These are phyloP conservation scores for Dolichopus griseipennis DNA, from an alignment of 2,888 invertebrate genomes.

Conservation along the genomic window DNA sequence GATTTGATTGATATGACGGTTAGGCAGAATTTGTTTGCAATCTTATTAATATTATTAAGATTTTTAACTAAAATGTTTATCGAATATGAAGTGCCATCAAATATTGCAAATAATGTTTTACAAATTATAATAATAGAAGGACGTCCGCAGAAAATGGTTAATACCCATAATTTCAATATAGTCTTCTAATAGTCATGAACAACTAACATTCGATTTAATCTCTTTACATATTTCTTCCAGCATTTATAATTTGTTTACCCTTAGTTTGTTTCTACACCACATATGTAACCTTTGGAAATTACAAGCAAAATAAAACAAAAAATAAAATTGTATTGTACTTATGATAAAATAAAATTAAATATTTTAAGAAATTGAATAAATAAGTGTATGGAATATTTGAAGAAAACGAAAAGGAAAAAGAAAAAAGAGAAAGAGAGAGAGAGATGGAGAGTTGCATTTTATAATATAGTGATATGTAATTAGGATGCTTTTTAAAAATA, in stretches of 20 bases:
- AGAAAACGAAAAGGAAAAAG: no score
- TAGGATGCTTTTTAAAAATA: background rate
- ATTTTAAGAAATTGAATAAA: background rate
- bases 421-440: background rate
- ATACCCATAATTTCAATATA: no score
- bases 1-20: no score
- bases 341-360: background rate
- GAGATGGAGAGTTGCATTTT: background rate
- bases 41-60: no score
- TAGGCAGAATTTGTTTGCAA: no score
- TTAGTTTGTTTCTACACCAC: background rate
- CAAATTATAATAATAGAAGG: no score
- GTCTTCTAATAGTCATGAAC: background rate
- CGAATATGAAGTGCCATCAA: no score
- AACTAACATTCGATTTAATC: background rate
- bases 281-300: background rate
- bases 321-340: background rate
- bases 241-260: slow-evolving; percentile 1
- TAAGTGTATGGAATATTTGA: no score
- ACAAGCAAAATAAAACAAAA: background rate
- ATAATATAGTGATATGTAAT: background rate
- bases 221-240: background rate
- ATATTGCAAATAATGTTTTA: no score
- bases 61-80: no score
- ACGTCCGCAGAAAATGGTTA: no score